phyloP scores from a whole-genome alignment of 2,888 invertebrate species.

The Amiota minor region DNA sequence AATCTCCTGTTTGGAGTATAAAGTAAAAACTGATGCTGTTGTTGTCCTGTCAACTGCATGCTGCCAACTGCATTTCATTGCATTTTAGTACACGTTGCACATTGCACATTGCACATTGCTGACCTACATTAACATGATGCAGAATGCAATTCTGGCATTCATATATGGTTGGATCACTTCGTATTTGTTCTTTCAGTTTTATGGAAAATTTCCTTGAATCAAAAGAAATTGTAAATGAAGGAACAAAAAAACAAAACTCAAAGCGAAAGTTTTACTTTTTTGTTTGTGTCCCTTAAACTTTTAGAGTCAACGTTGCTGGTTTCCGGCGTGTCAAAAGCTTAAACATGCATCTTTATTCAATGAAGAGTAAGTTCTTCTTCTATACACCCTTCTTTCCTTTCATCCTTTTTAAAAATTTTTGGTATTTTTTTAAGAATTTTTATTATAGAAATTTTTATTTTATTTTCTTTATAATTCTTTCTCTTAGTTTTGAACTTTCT shows the following conservation, averaged over 20 bases:
- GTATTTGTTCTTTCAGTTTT: no score
- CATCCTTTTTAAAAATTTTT: neutral
- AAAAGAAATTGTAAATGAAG: no score
- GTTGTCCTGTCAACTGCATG: no score
- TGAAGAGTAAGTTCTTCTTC: neutral
- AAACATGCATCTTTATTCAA: neutral
- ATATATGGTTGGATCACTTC: no score
- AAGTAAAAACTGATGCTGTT: no score
- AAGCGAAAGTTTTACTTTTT: no score
- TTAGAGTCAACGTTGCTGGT: neutral
- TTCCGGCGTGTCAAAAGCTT: conserved; percentile 4
- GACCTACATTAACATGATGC: neutral
- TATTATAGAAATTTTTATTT: neutral
- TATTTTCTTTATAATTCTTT: neutral
- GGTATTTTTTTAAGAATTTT: neutral
- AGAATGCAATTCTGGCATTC: neutral
- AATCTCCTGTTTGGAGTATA: no score
- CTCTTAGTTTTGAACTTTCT: neutral
- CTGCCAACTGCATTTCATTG: no score
- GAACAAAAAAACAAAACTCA: no score
- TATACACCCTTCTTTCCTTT: neutral
- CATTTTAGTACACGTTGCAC: no score
- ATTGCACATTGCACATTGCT: neutral
- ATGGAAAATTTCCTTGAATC: no score
- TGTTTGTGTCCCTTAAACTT: neutral